These are phyloP conservation scores for Oegoconia quadripuncta DNA, from an alignment of 2,888 invertebrate genomes.

Conservation along the genomic window DNA sequence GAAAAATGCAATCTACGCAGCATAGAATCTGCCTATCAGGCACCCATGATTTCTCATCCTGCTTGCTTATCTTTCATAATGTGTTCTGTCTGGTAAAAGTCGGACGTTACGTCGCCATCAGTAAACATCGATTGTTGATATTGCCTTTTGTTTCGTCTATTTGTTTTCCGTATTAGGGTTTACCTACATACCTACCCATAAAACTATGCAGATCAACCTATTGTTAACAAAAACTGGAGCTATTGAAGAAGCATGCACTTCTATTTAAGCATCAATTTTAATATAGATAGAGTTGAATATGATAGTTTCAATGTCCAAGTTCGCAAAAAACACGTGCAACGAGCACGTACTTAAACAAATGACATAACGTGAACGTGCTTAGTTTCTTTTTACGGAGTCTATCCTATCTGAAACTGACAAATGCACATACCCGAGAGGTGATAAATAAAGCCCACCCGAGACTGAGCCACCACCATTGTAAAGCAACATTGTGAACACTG, in stretches of 20 bases:
- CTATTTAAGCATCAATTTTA: too few species aligned
- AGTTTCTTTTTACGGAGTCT: slow-evolving; percentile 12
- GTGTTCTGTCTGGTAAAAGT: slow-evolving; percentile 49
- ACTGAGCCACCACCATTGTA: slow-evolving; percentile 18
- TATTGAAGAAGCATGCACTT: too few species aligned
- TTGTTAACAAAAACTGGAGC: too few species aligned
- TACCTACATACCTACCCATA: too few species aligned
- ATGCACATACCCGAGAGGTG: slow-evolving; percentile 10
- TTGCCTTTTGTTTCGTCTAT: slow-evolving; percentile 14
- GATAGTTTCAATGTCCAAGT: too few species aligned
- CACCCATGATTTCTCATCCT: slow-evolving; percentile 48
- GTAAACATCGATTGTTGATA: slow-evolving; percentile 24
- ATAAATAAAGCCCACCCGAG: slow-evolving; percentile 16
- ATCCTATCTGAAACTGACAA: slow-evolving; percentile 14
- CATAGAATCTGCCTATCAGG: slow-evolving; percentile 48
- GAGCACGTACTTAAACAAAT: too few species aligned
- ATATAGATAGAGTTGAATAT: too few species aligned
- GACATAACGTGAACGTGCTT: slow-evolving; percentile 2
- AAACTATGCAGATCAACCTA: too few species aligned
- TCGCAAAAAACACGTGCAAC: too few species aligned
- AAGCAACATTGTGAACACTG: slow-evolving; percentile 14
- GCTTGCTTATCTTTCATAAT: slow-evolving; percentile 55
- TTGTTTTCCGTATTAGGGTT: slow-evolving; percentile 12
- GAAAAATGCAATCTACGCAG: neutral
- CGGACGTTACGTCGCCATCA: slow-evolving; percentile 31